Evolutionary conservation across 2,888 invertebrate genomes (phyloP), one percentile per base, ranked within the genome.

Genomic region (Tachystola acroxantha): DNA sequence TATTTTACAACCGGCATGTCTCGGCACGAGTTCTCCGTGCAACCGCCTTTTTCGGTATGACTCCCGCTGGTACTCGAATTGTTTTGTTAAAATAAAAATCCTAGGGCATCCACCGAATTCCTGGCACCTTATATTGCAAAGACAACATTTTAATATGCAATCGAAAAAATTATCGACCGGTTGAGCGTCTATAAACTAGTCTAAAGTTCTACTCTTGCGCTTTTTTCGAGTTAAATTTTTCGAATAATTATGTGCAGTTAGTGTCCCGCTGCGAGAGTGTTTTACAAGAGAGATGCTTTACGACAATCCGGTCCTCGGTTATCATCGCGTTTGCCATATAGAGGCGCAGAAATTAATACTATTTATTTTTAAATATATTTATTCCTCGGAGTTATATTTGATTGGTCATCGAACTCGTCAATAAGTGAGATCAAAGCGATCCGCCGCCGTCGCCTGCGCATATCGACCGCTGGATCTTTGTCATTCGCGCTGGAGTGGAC

Each of bases 391-490:
- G 64, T 63, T 69, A 65, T 72, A 67, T 71, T 75, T 78, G 79
- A 81, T 76, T 77, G 77, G 79, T 70, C 74, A 67, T 73, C 70
- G 76, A 73, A 70, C 73, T 62, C 64, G 67, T 75, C 74, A 73
- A 66, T 59, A 51, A 43, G 43, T 36, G 53, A 62, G 74, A 78
- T 84, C 81, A 85, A 85, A 85, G 78, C 49, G 41, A 43, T 64
- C 76, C 73, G 73, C 62, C 58, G 46, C 50, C 64, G 62, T 64
- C 64, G 60, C 57, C 53, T 45, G 61, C 48, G 57, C 74, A 53
- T 82, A 85, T 84, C 84, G 58, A 50, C 40, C 50, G 62, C 61
- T 54, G 69, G 59, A 86, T 86, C 85, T 84, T 78, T 80, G 81
- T 82, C 79, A 77, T 76, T 76, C 73, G 76, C 80, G 70, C 65